Evolutionary conservation across 1,140 invertebrate species (phyloP).

Genomic region (Belonocnema kinseyi): DNA sequence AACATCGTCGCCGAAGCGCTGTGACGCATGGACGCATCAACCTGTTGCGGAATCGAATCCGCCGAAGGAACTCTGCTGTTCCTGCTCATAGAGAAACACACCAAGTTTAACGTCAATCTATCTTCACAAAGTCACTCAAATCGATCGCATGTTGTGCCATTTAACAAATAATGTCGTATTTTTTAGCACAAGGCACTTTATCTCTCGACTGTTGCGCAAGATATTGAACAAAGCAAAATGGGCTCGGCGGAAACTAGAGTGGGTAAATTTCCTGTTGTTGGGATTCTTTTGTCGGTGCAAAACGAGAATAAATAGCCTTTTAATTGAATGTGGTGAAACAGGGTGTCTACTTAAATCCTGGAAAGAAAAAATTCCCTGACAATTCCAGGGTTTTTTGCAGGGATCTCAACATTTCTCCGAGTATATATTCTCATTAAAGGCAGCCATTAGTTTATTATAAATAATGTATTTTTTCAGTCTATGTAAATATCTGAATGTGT

Average conservation of each 20-base stretch:
- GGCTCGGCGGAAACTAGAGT: slow-evolving; percentile 35
- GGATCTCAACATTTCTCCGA: too few species aligned
- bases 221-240: slow-evolving; percentile 29
- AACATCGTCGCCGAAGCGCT: slow-evolving; percentile 69
- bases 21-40: slow-evolving; percentile 74
- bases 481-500: too few species aligned
- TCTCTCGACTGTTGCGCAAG: slow-evolving; percentile 42
- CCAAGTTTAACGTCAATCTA: background rate
- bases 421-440: too few species aligned
- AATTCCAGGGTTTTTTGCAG: too few species aligned
- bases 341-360: too few species aligned
- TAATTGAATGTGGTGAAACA: background rate
- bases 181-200: background rate
- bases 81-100: slow-evolving; percentile 65
- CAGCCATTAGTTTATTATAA: too few species aligned
- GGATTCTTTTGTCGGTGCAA: background rate
- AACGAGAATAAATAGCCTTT: background rate
- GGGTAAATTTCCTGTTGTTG: slow-evolving; percentile 9
- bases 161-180: background rate
- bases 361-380: too few species aligned
- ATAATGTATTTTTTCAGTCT: too few species aligned
- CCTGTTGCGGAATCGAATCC: slow-evolving; percentile 75
- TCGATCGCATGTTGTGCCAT: background rate
- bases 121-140: background rate
- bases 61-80: slow-evolving; percentile 80